Evolutionary conservation across 2,113 vertebrate species (phyloP).

Genomic region (Marmota flaviventris): DNA sequence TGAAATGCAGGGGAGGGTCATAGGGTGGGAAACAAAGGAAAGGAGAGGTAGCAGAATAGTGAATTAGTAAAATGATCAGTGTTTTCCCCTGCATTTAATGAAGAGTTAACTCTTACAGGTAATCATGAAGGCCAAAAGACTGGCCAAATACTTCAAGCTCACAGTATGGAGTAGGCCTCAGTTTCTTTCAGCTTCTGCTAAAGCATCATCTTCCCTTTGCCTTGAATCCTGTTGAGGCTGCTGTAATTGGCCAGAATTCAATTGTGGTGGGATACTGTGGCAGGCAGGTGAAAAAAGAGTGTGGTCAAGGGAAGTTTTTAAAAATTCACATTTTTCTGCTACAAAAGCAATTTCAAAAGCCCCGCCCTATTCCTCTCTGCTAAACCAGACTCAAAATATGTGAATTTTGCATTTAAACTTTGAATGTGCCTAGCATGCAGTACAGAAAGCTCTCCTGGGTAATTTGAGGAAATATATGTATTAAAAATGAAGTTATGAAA

Average conservation of each 20-base stretch:
- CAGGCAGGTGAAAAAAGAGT: neutral
- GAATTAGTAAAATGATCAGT: neutral
- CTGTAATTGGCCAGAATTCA: conserved; percentile 17
- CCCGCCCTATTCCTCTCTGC: neutral
- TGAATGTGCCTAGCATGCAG: conserved; percentile 24
- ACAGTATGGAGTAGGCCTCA: neutral
- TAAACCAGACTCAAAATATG: conserved; percentile 41
- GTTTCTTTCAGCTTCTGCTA: neutral
- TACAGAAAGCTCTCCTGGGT: conserved; percentile 68
- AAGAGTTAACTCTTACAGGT: neutral
- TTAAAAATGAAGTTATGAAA: conserved; percentile 78
- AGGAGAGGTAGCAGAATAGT: neutral
- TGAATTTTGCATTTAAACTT: conserved; percentile 75
- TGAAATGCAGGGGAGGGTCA: neutral
- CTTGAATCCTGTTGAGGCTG: neutral
- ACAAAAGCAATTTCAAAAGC: conserved; percentile 66
- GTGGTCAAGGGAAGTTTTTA: conserved; percentile 23
- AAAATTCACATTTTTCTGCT: conserved; percentile 16
- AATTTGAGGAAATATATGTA: conserved; percentile 77
- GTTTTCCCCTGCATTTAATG: neutral
- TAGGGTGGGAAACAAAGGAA: neutral
- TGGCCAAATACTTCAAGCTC: conserved; percentile 18
- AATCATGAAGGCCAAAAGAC: neutral
- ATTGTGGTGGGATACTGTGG: conserved; percentile 28
- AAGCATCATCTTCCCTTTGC: conserved; percentile 32